Base-by-base conservation (phyloP, 2,888 invertebrate genomes). In the Ethmia dodecea region DNA sequence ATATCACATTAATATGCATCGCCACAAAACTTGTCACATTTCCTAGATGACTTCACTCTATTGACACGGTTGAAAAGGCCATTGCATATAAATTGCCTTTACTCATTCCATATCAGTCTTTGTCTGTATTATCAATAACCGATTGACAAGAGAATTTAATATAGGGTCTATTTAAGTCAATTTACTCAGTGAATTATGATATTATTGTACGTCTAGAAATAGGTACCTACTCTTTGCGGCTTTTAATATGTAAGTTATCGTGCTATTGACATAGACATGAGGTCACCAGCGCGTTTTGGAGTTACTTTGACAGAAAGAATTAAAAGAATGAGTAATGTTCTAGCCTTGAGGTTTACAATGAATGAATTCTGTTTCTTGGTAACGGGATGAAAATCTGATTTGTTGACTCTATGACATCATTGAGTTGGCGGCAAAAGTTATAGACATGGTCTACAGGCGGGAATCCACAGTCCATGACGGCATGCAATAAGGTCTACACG, bases 371-470 rank as follows among this genome's bases (percentile, higher is more conserved):
- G 49, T 52, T 76, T 73, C 70, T 66, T 47, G 48, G 69, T 70
- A 64, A 51, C 52, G 52, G 42, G 57, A 55, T 56, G 54, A 56
- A 74, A 56, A 52, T 71, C 71, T 66, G 47, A 53, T 51, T 55
- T 69, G 64, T 74, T 70, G 68, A 57, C 58, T 54, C 48, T 54
- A 68, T 84, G 84, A 84, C 79, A 84, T 84, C 84, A 84, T 54
- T 4, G 42, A 52, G 60, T 65, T 60, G 50, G 59, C 47, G 49
- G 60, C 55, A 63, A 67, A 58, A 65, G 61, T 51, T 62, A 60
- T 58, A 63, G 62, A 59, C 45, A 53, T 55, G 62, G 52, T 52
- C 47, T 45, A 59, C 59, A 47, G 49, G 48, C 49, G 50, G 55
- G n/a, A 63, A 40, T 55, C 57, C 61, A 49, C 78, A 80, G 83